phyloP scores from a whole-genome alignment of 2,888 invertebrate species.

The Scaptomyza cyrtandrae region DNA sequence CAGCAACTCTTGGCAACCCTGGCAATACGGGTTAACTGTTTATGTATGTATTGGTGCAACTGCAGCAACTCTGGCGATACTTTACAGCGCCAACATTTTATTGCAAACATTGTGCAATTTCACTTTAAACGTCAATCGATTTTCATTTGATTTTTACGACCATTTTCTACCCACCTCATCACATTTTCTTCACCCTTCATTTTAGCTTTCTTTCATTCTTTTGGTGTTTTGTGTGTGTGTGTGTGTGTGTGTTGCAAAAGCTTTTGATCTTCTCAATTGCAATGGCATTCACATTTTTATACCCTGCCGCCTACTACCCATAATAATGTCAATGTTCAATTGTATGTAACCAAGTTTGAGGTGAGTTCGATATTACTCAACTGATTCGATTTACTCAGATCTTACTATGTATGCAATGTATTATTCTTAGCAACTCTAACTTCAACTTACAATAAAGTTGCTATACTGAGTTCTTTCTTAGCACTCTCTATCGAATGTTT shows the following conservation, averaged over 20 bases:
- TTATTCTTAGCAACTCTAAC: no score
- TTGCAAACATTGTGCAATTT: conserved; percentile 77
- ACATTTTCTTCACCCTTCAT: not conserved
- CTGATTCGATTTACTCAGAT: not conserved
- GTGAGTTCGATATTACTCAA: not conserved
- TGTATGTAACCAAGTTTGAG: not conserved
- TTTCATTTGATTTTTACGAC: conserved; percentile 76
- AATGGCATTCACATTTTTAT: conserved; percentile 33
- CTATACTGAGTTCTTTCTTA: not conserved
- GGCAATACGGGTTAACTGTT: not conserved
- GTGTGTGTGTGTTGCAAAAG: no score
- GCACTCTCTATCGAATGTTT: not conserved
- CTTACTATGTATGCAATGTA: no score
- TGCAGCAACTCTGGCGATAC: conserved; percentile 56
- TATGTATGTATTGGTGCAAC: conserved; percentile 21
- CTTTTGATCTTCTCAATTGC: conserved; percentile 54
- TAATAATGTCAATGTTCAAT: not conserved
- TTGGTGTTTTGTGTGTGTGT: conserved; percentile 21
- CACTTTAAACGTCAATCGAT: conserved; percentile 78
- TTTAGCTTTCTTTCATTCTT: conserved; percentile 1
- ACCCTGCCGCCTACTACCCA: conserved; percentile 8
- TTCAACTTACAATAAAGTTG: not conserved
- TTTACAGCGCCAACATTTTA: conserved; percentile 77
- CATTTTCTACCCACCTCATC: conserved; percentile 24
- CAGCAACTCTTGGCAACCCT: conserved; percentile 56